A percentile compares a stretch with the other conserved stretches of the same genome.
phyloP scores from a whole-genome alignment of 2,113 vertebrate species.

The Neolamprologus kungweensis region DNA sequence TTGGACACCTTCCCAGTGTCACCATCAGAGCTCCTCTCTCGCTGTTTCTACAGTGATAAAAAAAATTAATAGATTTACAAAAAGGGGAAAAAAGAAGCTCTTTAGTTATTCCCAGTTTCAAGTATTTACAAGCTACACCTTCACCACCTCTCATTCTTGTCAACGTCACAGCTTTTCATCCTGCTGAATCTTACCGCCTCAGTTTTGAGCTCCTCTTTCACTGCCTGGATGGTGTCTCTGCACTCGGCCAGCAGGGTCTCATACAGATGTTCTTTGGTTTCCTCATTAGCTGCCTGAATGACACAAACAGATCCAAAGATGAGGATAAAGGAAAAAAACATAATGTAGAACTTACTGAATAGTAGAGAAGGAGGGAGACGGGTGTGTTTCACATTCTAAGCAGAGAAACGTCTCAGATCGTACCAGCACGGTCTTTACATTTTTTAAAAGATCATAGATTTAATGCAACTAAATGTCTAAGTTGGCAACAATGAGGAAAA shows the following conservation, averaged over 20 bases:
- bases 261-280: constrained; percentile 94
- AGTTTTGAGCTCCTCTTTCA: constrained; percentile 87
- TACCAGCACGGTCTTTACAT: rapidly evolving
- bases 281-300: constrained; percentile 84
- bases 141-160: not conserved
- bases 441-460: not conserved
- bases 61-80: not conserved
- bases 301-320: not conserved
- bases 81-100: not conserved
- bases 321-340: not conserved
- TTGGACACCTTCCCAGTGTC: constrained; percentile 90
- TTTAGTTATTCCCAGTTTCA: not conserved
- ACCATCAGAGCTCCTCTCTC: constrained; percentile 79
- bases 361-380: not conserved
- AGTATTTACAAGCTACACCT: not conserved
- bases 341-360: not conserved
- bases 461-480: not conserved
- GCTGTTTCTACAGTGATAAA: constrained; percentile 77
- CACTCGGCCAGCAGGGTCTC: constrained; percentile 94
- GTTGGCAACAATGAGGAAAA: not conserved
- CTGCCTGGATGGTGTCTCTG: constrained; percentile 94
- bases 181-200: constrained; percentile 77
- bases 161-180: not conserved
- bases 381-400: not conserved
- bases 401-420: not conserved